Evolutionary conservation across 2,888 invertebrate genomes (phyloP), one percentile per base, ranked within the genome.

Genomic region (Erpobdella octoculata): DNA sequence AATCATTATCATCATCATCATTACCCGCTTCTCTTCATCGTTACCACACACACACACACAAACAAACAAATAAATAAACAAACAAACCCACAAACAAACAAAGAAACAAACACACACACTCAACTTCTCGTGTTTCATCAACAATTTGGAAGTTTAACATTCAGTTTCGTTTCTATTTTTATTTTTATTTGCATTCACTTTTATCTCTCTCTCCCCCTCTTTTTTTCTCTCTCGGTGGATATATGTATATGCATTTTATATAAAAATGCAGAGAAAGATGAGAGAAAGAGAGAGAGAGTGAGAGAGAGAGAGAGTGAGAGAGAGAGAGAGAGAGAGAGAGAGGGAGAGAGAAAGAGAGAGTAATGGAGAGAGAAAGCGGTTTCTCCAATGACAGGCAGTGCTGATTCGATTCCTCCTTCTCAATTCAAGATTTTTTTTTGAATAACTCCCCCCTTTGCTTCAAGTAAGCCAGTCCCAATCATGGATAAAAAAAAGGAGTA

Each of bases 341-440:
- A 41, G 46, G n/a, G 46, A 41, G 46, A 41, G 46, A 41, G 46
- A 41, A n/a, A 41, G 46, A 41, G 46, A 41, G 46, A 41, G 46
- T 15, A n/a, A 41, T 12, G n/a, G 46, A 41, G 46, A 41, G 46
- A 41, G 46, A 41, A n/a, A 41, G 46, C 12, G n/a, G n/a, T 12
- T 41, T n/a, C 12, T n/a, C 12, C 46, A n/a, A 41, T 41, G 46
- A 12, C 46, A n/a, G 12, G 12, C n/a, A n/a, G n/a, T 41, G 46
- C 12, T 41, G 46, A n/a, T n/a, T n/a, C n/a, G n/a, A n/a, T n/a
- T n/a, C n/a, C n/a, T n/a, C n/a, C n/a, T n/a, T n/a, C n/a, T n/a
- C n/a, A n/a, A n/a, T n/a, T n/a, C n/a, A n/a, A n/a, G n/a, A n/a
- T n/a, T n/a, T n/a, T n/a, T n/a, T n/a, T n/a, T n/a, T n/a, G n/a